These are phyloP conservation scores for Hemichromis elongatus DNA, from an alignment of 2,113 vertebrate species.

Conservation along the genomic window DNA sequence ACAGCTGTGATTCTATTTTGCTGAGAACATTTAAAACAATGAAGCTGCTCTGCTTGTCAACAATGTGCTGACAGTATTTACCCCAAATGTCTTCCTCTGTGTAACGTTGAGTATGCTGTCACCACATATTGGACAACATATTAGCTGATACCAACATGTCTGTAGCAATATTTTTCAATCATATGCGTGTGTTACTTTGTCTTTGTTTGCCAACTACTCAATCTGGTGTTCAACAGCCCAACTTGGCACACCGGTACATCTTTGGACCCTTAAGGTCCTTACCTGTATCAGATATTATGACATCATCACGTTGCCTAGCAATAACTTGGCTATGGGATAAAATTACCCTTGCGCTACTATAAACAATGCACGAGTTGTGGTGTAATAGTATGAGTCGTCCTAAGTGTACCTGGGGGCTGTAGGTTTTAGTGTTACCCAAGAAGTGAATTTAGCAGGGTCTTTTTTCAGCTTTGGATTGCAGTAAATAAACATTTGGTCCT, in stretches of 20 bases:
- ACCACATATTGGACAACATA: neutral
- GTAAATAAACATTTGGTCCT: neutral
- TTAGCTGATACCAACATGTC: neutral
- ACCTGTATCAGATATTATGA: neutral
- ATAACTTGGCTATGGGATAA: neutral
- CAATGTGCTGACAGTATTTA: neutral
- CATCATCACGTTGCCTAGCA: fast-evolving
- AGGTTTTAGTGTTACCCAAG: neutral
- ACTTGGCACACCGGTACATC: neutral
- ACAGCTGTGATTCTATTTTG: neutral
- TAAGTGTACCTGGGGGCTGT: neutral
- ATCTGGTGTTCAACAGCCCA: neutral
- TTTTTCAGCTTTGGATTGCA: neutral
- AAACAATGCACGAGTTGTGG: neutral
- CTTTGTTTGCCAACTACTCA: neutral
- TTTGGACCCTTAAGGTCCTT: neutral
- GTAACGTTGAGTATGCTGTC: neutral
- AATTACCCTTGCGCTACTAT: neutral
- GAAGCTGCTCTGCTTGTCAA: neutral
- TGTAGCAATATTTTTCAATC: neutral
- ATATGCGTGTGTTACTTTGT: neutral
- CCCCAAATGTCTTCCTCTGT: neutral
- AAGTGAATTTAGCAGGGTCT: neutral
- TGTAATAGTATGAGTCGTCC: neutral
- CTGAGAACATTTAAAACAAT: neutral